These are phyloP conservation scores for Ichneumoninae sp. DNA, from an alignment of 2,888 invertebrate species.

Conservation along the genomic window DNA sequence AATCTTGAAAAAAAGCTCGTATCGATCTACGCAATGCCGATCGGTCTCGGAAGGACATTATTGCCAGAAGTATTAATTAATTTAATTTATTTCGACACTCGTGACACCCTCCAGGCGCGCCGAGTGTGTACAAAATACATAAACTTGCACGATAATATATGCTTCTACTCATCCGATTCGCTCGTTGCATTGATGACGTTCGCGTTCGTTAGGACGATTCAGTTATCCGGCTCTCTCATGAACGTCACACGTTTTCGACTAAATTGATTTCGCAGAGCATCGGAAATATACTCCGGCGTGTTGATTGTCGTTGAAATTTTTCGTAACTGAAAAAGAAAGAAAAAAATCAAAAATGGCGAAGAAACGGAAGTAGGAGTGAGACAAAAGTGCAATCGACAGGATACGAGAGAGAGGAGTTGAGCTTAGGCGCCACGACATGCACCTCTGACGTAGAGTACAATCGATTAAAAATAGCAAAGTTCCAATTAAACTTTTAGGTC, in stretches of 20 bases:
- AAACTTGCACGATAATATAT: constrained; percentile 54
- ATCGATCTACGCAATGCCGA: constrained; percentile 69
- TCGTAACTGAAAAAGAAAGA: background rate
- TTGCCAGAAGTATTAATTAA: constrained; percentile 82
- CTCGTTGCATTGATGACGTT: constrained; percentile 14
- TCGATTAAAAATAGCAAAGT: constrained; percentile 79
- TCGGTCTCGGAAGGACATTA: constrained; percentile 78
- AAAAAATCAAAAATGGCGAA: constrained; percentile 2
- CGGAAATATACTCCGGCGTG: background rate
- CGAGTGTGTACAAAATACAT: constrained; percentile 65
- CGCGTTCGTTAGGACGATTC: background rate
- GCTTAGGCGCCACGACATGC: constrained; percentile 72
- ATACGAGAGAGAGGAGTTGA: constrained; percentile 33
- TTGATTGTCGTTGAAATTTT: background rate
- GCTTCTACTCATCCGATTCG: constrained; percentile 36
- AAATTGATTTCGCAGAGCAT: constrained; percentile 1
- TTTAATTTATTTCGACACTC: constrained; percentile 74
- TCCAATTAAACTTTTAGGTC: constrained; percentile 75
- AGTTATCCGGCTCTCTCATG: background rate
- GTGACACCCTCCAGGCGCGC: constrained; percentile 54
- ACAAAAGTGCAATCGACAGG: constrained; percentile 65
- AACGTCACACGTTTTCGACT: background rate
- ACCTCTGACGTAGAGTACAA: constrained; percentile 82
- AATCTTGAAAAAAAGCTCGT: constrained; percentile 26
- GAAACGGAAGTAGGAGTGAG: constrained; percentile 24